These are phyloP conservation scores for Cyanoliseus patagonus DNA, from an alignment of 2,113 vertebrate species.

Conservation along the genomic window DNA sequence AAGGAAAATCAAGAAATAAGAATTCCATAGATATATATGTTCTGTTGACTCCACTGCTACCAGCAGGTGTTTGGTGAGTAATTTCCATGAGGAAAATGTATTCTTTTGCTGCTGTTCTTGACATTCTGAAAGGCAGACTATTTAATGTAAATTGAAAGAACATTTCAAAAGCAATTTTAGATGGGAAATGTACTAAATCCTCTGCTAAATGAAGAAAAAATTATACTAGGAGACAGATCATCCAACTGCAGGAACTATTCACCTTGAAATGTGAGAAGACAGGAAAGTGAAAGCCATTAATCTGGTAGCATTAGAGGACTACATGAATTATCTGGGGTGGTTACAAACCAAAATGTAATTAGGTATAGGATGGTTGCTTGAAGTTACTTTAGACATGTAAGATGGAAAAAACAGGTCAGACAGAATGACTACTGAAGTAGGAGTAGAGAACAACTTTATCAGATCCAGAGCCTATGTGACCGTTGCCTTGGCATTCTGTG, in stretches of 20 bases:
- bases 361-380: not conserved
- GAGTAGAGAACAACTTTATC: not conserved
- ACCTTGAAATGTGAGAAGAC: not conserved
- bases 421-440: not conserved
- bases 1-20: not conserved
- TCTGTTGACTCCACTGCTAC: not conserved
- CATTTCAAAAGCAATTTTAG: not conserved
- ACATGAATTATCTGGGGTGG: not conserved
- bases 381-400: not conserved
- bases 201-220: constrained; percentile 21
- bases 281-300: constrained; percentile 7
- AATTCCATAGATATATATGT: not conserved
- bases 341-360: not conserved
- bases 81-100: not conserved
- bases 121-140: constrained; percentile 5
- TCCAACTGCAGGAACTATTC: not conserved
- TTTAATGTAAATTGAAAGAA: constrained; percentile 28
- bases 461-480: not conserved
- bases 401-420: not conserved
- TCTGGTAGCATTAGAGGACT: not conserved
- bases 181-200: not conserved
- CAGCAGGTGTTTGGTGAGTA: not conserved
- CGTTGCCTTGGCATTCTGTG: not conserved
- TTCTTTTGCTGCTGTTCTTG: constrained; percentile 6
- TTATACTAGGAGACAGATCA: not conserved